Evolutionary conservation across 1,140 invertebrate genomes (phyloP).

Genomic region (Bombus balteatus): DNA sequence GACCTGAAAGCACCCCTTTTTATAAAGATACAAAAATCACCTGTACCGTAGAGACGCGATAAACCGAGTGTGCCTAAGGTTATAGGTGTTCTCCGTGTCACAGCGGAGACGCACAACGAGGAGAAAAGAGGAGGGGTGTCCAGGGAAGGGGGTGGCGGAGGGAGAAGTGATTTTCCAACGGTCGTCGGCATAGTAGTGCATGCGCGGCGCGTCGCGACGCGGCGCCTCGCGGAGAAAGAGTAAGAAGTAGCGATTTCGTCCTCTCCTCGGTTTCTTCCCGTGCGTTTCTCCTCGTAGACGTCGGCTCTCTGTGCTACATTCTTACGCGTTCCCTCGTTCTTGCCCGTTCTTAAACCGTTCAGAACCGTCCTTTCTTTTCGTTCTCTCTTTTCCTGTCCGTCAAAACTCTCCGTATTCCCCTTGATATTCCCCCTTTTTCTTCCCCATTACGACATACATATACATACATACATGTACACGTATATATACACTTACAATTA

Average conservation of each 20-base stretch:
- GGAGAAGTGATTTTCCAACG: constrained; percentile 36
- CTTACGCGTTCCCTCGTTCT: constrained; percentile 20
- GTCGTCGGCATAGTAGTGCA: constrained; percentile 42
- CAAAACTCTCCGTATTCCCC: not conserved
- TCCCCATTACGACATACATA: not conserved
- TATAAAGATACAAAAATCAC: not conserved
- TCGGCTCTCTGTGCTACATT: constrained; percentile 17
- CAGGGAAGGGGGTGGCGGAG: not conserved
- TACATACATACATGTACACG: not conserved
- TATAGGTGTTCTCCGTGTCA: constrained; percentile 26
- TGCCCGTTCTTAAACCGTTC: constrained; percentile 1
- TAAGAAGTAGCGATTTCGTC: constrained; percentile 24
- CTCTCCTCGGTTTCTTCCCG: constrained; percentile 23
- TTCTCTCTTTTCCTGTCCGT: not conserved
- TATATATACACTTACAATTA: not conserved
- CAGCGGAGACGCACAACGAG: not conserved
- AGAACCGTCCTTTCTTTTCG: not conserved
- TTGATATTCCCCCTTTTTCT: not conserved
- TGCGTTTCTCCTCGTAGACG: constrained; percentile 22
- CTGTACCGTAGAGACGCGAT: constrained; percentile 13
- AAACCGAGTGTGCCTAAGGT: constrained; percentile 30
- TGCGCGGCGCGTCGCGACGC: constrained; percentile 44
- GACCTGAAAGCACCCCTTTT: not conserved
- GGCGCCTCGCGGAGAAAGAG: constrained; percentile 39
- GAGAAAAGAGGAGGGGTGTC: not conserved